Evolutionary conservation across 2,888 invertebrate species (phyloP).

Genomic region (Tholera decimalis): DNA sequence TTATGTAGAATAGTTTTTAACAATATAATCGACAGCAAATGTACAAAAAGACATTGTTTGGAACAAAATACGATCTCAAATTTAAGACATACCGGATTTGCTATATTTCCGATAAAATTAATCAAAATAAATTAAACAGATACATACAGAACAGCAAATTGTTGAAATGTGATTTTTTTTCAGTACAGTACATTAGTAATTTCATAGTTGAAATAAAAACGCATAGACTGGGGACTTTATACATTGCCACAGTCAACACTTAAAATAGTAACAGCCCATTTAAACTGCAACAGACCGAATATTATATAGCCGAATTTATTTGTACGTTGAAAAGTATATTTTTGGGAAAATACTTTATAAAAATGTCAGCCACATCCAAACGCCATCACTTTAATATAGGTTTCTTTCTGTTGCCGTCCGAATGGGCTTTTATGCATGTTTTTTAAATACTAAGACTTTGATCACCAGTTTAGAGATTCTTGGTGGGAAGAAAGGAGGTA

Average conservation of each 20-base stretch:
- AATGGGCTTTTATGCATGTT: background rate
- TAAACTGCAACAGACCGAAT: background rate
- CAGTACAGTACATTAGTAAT: background rate
- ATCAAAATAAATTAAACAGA: background rate
- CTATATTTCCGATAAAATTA: background rate
- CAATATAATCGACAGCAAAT: slow-evolving; percentile 14
- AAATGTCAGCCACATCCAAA: too few species aligned
- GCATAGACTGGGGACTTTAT: slow-evolving; percentile 3
- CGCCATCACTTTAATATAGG: too few species aligned
- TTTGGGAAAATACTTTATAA: too few species aligned
- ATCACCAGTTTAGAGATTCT: slow-evolving; percentile 5
- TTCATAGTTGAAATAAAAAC: background rate
- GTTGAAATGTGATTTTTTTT: background rate
- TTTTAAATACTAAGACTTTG: background rate
- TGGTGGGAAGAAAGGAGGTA: slow-evolving; percentile 28
- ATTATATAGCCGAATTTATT: background rate
- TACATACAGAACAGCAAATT: background rate
- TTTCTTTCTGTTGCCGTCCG: background rate
- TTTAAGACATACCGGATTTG: slow-evolving; percentile 5
- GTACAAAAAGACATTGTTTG: slow-evolving; percentile 15
- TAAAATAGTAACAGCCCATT: slow-evolving; percentile 9
- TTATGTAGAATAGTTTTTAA: slow-evolving; percentile 36
- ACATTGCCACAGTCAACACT: background rate
- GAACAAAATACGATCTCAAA: slow-evolving; percentile 40
- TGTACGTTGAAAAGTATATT: background rate